phyloP scores from a whole-genome alignment of 1,140 invertebrate species.

The Musca domestica region DNA sequence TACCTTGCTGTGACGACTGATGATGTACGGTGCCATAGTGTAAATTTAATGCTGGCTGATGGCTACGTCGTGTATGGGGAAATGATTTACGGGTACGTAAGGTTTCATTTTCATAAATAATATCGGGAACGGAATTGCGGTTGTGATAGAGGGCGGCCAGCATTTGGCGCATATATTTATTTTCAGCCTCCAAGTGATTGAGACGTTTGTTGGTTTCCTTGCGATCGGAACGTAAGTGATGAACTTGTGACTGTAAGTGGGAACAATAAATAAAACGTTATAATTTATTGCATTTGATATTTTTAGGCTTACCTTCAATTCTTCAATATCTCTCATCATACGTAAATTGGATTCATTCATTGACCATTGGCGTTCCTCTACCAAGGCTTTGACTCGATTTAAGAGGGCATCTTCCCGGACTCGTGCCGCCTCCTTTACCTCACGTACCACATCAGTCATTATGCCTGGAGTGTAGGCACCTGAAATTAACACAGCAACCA shows the following conservation, averaged over 20 bases:
- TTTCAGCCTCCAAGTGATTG: conserved; percentile 47
- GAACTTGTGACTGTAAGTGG: conserved; percentile 24
- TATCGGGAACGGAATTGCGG: conserved; percentile 37
- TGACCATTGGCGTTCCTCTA: conserved; percentile 59
- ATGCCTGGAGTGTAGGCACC: conserved; percentile 70
- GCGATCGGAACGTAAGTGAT: conserved; percentile 42
- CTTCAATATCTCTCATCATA: conserved; percentile 50
- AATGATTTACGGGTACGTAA: conserved; percentile 36
- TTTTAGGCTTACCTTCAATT: conserved; percentile 41
- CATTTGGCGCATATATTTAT: conserved; percentile 47
- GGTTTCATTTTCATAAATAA: conserved; percentile 50
- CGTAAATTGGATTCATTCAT: conserved; percentile 55
- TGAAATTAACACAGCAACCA: conserved; percentile 27
- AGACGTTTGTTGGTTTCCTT: conserved; percentile 49
- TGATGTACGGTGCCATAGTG: conserved; percentile 50
- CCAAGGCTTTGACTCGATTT: conserved; percentile 60
- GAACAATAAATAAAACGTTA: not conserved
- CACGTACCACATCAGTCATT: conserved; percentile 70
- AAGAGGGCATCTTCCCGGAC: conserved; percentile 68
- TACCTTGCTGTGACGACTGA: conserved; percentile 16
- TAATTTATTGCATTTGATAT: not conserved
- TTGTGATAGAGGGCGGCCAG: conserved; percentile 43
- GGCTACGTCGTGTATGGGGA: conserved; percentile 32
- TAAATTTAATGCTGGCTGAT: conserved; percentile 43
- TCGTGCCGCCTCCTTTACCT: conserved; percentile 71